Conservation (phyloP, 2,888 invertebrate genomes). For the Synergus itoensis region DNA sequence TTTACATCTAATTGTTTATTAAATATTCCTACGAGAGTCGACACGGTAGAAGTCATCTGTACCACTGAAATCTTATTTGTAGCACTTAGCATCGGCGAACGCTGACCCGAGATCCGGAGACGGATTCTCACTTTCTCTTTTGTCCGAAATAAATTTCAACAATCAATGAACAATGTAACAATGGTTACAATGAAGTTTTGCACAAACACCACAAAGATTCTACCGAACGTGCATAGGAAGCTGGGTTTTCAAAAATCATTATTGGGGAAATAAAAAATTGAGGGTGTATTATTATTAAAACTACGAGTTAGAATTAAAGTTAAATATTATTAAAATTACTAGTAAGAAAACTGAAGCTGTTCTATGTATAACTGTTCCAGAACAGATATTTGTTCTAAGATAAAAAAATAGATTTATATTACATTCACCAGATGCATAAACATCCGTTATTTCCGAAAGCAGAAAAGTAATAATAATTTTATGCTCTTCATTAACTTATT, state of each 20-base stretch:
- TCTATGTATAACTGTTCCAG: no score
- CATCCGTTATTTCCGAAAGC: neutral
- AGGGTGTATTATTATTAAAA: no score
- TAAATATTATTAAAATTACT: no score
- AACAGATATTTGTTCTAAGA: neutral
- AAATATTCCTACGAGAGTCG: neutral
- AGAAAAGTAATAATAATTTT: neutral
- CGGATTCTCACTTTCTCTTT: conserved; percentile 20
- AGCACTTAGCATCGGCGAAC: neutral
- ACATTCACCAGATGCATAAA: neutral
- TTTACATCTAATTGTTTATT: neutral
- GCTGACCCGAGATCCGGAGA: neutral
- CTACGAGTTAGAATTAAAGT: no score
- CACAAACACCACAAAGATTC: no score
- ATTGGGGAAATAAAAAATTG: no score
- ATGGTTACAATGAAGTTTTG: no score
- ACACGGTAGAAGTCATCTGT: neutral
- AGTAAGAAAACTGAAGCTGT: no score
- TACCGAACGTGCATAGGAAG: no score
- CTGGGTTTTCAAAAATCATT: no score
- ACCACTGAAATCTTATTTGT: neutral
- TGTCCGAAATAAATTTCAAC: conserved; percentile 11
- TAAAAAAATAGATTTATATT: neutral
- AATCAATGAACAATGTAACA: neutral
- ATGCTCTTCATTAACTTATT: neutral